phyloP scores from a whole-genome alignment of 2,113 vertebrate species.

The Papio anubis region DNA sequence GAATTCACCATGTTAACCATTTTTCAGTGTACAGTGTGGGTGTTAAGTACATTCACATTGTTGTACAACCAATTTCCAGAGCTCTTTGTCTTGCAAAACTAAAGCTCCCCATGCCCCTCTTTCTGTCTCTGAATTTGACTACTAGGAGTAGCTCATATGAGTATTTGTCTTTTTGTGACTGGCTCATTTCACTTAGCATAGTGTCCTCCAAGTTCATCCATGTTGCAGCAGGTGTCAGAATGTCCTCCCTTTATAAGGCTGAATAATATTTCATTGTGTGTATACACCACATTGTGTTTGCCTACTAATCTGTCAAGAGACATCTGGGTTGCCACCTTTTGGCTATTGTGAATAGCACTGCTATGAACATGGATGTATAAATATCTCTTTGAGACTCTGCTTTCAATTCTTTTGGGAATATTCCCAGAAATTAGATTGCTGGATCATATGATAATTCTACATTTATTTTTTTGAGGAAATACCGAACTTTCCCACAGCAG shows the following conservation, averaged over 20 bases:
- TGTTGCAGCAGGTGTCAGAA: neutral
- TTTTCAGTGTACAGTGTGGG: neutral
- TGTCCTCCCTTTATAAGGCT: neutral
- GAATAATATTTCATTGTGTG: neutral
- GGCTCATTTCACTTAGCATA: neutral
- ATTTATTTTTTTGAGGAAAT: neutral
- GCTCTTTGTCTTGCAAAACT: neutral
- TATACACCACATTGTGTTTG: neutral
- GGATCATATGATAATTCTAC: neutral
- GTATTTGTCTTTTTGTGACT: neutral
- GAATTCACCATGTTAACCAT: neutral
- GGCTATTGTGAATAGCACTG: neutral
- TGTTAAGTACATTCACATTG: neutral
- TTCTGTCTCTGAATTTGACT: neutral
- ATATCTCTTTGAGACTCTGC: neutral
- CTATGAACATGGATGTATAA: neutral
- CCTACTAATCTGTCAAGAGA: neutral
- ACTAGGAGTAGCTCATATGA: accelerated
- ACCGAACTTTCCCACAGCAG: neutral
- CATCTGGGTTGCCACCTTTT: neutral
- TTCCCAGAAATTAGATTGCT: neutral
- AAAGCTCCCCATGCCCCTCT: neutral
- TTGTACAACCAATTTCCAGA: neutral
- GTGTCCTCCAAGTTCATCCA: neutral
- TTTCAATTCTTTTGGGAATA: neutral